Base-by-base conservation (phyloP, 1,140 invertebrate genomes). In the Drosophila takahashii region DNA sequence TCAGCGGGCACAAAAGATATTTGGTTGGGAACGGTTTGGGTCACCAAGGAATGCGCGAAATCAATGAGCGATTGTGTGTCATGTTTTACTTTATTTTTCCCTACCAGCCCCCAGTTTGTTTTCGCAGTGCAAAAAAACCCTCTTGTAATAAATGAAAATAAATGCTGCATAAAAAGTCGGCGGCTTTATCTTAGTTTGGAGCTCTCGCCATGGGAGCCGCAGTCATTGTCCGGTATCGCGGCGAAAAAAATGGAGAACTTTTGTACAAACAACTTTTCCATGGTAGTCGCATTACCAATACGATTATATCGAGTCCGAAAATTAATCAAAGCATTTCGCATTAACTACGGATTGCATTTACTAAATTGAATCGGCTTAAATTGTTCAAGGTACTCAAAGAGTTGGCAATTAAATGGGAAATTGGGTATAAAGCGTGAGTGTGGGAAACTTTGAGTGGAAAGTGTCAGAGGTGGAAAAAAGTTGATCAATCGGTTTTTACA, bases 1-100 rank as follows among this genome's bases (percentile, higher is more conserved):
- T 84, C 81, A 84, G 74, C 57, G 6, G 58, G 45, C 59, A 81
- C 72, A 81, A 81, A 81, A 77, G 78, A 76, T 57, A 65, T 37
- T 37, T 26, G 3, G 3, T 26, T 5, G 3, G 7, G 34, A 29
- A 50, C 22, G 27, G 37, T 32, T 6, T 39, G 62, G 66, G 50
- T 70, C 62, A 70, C 65, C 18, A 50, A 57, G 66, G 42, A 70
- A 70, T 70, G 51, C 42, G 79, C 67, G 67, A 83, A 83, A 67
- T 83, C 74, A 81, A 81, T 81, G 67, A 67, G 61, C 79, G 60
- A 66, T 81, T 77, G 57, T 71, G 18, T 57, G 27, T 41, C 42
- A 15, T 32, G 62, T 56, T 70, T 70, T 48, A 9, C 51, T 32
- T 13, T 29, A 26, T 32, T 34, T 66, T 39, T 7, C 2, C 13